Evolutionary conservation across 1,140 invertebrate genomes (phyloP).

Genomic region (Pteromalus puparum): DNA sequence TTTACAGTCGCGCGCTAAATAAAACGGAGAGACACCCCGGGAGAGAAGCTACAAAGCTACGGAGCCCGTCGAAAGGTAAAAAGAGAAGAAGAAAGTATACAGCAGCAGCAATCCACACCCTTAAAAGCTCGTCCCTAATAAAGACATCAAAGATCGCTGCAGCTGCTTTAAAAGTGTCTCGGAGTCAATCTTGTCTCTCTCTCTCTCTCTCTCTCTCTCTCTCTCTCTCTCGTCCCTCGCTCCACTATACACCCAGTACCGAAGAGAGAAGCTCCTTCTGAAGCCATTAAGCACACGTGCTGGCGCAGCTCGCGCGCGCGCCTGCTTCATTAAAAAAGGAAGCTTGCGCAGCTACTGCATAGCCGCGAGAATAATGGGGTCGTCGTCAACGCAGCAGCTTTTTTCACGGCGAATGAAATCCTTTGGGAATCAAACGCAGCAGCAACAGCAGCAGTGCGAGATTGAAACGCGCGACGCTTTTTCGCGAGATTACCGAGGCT

Average conservation of each 20-base stretch:
- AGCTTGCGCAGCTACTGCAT: conserved; percentile 43
- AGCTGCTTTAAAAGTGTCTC: conserved; percentile 24
- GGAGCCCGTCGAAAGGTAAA: background rate
- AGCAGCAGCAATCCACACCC: background rate
- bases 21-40: conserved; percentile 5
- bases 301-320: conserved; percentile 43
- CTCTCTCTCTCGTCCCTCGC: background rate
- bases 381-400: conserved; percentile 7
- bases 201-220: no score
- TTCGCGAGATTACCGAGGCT: conserved; percentile 46
- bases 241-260: background rate
- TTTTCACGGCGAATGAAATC: conserved; percentile 52
- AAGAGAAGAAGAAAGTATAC: background rate
- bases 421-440: conserved; percentile 34
- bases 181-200: conserved; percentile 42
- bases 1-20: conserved; percentile 25
- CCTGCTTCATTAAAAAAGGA: conserved; percentile 54
- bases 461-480: conserved; percentile 48
- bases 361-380: conserved; percentile 35
- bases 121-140: conserved; percentile 36
- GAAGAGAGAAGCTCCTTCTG: conserved; percentile 19
- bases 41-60: conserved; percentile 3
- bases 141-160: conserved; percentile 44
- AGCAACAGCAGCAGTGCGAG: conserved; percentile 41
- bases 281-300: conserved; percentile 53